These are phyloP conservation scores for Heliconius hortense DNA, from an alignment of 2,888 invertebrate species.

Conservation along the genomic window DNA sequence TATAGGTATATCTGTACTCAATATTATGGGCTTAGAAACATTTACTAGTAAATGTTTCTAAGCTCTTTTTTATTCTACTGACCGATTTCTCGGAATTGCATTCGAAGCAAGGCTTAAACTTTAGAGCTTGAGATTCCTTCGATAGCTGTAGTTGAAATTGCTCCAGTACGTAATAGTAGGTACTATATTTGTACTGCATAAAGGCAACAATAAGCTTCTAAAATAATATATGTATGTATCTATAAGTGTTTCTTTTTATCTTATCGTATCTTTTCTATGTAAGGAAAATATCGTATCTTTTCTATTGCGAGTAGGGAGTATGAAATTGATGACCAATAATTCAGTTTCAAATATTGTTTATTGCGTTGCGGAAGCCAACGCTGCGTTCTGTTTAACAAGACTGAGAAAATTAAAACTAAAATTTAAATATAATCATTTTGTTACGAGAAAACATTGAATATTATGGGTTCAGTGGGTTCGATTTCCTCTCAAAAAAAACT, in stretches of 20 bases:
- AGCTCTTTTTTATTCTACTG: not conserved
- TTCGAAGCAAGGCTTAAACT: slow-evolving; percentile 18
- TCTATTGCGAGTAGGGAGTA: too few relatives aligned
- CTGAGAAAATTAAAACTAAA: not conserved
- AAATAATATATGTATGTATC: too few relatives aligned
- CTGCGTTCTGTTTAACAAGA: not conserved
- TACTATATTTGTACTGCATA: slow-evolving; percentile 8
- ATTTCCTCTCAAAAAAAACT: too few relatives aligned
- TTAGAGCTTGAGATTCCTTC: slow-evolving; percentile 11
- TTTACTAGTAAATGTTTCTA: not conserved
- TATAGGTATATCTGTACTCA: too few relatives aligned
- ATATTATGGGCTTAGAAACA: too few relatives aligned
- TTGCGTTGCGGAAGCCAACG: not conserved
- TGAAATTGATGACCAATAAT: too few relatives aligned
- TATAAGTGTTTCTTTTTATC: not conserved
- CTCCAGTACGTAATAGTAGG: not conserved
- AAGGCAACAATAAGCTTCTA: not conserved
- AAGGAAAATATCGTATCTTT: too few relatives aligned
- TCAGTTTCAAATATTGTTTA: not conserved
- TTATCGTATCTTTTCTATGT: too few relatives aligned
- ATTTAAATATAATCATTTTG: not conserved
- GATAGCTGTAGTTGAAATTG: slow-evolving; percentile 19
- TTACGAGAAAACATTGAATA: too few relatives aligned
- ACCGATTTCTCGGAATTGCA: slow-evolving; percentile 12
- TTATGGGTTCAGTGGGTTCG: not conserved